These are phyloP conservation scores for Drosophila carrolli DNA, from an alignment of 1,140 invertebrate species.

Conservation along the genomic window DNA sequence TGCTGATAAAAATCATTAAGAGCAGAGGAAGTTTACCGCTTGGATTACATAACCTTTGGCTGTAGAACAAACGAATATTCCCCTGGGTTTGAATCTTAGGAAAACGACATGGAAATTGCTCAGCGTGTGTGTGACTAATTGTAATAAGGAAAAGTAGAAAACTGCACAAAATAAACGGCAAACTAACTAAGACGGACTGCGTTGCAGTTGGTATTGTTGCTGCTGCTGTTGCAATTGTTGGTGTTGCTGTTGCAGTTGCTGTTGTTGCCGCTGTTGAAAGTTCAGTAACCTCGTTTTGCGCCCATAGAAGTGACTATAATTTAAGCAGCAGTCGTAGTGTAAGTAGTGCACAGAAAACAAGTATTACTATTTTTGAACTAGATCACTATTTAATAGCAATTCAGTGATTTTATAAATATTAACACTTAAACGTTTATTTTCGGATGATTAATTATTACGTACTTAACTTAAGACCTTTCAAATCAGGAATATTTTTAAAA, in stretches of 20 bases:
- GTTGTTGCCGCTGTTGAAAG: constrained; percentile 30
- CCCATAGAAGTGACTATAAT: constrained; percentile 52
- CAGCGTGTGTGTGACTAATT: constrained; percentile 28
- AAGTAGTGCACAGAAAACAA: not conserved
- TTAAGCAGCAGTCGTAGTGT: constrained; percentile 11
- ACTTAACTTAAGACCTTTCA: too few relatives aligned
- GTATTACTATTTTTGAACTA: not conserved
- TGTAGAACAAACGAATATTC: constrained; percentile 7
- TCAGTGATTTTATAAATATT: not conserved
- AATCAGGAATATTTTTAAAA: too few relatives aligned
- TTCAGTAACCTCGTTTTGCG: constrained; percentile 61
- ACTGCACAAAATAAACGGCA: constrained; percentile 44
- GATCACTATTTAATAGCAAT: not conserved
- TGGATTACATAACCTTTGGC: not conserved
- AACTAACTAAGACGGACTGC: constrained; percentile 18
- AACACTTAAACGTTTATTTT: not conserved
- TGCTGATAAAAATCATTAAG: not conserved
- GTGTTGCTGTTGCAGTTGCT: constrained; percentile 10
- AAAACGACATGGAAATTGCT: constrained; percentile 21
- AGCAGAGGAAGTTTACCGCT: not conserved
- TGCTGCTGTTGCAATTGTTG: constrained; percentile 5
- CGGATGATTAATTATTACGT: too few relatives aligned
- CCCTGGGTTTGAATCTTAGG: not conserved
- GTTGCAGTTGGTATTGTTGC: constrained; percentile 10
- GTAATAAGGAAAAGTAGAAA: constrained; percentile 38